Evolutionary conservation across 2,113 vertebrate genomes (phyloP).

Genomic region (Tragelaphus scriptus): DNA sequence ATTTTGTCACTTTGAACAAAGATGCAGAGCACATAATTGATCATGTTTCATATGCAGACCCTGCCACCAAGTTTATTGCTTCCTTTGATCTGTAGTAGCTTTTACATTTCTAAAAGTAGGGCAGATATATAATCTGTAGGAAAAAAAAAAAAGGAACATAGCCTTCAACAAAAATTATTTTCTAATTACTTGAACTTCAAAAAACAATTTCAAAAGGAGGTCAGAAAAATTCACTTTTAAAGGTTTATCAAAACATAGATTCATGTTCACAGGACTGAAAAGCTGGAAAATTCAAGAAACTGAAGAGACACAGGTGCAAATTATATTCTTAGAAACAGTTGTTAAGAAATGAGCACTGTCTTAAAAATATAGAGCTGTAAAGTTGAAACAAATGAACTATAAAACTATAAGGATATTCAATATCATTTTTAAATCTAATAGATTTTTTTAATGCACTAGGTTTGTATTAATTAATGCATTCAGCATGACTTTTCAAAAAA

Average conservation of each 20-base stretch:
- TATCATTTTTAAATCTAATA: background rate
- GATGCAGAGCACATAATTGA: background rate
- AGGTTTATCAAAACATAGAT: background rate
- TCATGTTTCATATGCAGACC: background rate
- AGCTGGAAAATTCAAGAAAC: background rate
- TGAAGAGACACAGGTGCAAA: background rate
- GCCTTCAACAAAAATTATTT: background rate
- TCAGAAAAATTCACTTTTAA: background rate
- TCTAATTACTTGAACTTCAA: background rate
- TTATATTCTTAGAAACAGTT: background rate
- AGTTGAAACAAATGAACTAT: background rate
- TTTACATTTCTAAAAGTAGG: background rate
- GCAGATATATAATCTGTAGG: background rate
- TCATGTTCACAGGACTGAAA: background rate
- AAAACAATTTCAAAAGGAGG: background rate
- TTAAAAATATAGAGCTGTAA: background rate
- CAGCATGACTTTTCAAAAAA: background rate
- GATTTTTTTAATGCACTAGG: background rate
- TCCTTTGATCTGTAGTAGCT: background rate
- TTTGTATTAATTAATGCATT: background rate
- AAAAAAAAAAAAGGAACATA: background rate
- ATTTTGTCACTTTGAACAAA: background rate
- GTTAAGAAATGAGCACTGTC: background rate
- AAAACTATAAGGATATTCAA: background rate
- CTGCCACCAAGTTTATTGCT: background rate